Evolutionary conservation across 1,140 invertebrate genomes (phyloP).

Genomic region (Calephelis nemesis): DNA sequence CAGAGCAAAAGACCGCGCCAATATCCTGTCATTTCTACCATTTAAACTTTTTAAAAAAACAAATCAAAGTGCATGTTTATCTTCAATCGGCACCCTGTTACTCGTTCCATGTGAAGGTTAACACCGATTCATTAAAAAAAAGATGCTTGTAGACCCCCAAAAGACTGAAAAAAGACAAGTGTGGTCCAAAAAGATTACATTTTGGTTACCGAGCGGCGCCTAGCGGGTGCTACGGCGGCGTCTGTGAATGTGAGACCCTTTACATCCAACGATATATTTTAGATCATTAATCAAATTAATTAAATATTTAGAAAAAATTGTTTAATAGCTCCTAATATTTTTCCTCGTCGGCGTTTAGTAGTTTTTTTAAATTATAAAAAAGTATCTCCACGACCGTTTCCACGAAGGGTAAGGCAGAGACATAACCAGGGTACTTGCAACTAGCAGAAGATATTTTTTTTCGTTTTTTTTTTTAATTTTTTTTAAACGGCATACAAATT

Average conservation of each 20-base stretch:
- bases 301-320: too few relatives aligned
- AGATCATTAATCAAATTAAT: too few relatives aligned
- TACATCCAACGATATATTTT: constrained; percentile 39
- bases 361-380: too few relatives aligned
- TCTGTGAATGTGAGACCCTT: constrained; percentile 68
- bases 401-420: too few relatives aligned
- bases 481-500: too few relatives aligned
- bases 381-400: too few relatives aligned
- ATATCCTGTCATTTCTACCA: constrained; percentile 71
- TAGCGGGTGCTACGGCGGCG: constrained; percentile 69
- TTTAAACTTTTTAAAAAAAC: constrained; percentile 57
- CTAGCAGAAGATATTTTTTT: too few relatives aligned
- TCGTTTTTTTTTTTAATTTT: too few relatives aligned
- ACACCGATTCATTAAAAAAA: constrained; percentile 78
- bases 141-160: constrained; percentile 70
- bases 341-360: too few relatives aligned
- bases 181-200: constrained; percentile 65
- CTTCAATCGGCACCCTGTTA: constrained; percentile 77
- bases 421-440: too few relatives aligned
- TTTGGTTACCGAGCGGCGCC: constrained; percentile 75
- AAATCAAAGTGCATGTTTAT: constrained; percentile 61
- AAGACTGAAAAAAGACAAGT: constrained; percentile 72
- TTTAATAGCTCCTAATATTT: too few relatives aligned
- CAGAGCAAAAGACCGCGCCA: constrained; percentile 51
- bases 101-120: constrained; percentile 75